phyloP scores from a whole-genome alignment of 1,140 invertebrate genomes.

The Neodiprion lecontei region DNA sequence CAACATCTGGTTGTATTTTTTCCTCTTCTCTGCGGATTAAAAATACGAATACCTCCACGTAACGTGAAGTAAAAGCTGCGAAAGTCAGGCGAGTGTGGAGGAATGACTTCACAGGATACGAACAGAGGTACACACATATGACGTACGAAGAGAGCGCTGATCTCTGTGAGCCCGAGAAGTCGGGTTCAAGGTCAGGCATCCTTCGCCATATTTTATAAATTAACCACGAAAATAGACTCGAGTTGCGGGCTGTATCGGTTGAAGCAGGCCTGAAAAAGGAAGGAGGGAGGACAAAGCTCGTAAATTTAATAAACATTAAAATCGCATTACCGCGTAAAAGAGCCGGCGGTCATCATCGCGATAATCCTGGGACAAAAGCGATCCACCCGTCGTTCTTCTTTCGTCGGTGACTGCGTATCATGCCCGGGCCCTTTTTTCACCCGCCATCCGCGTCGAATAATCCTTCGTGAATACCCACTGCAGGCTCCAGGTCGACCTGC shows the following conservation, averaged over 20 bases:
- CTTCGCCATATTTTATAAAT: too few species aligned
- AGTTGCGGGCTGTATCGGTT: background rate
- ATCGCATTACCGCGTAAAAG: constrained; percentile 10
- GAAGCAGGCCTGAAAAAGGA: background rate
- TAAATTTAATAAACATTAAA: constrained; percentile 17
- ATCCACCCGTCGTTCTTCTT: constrained; percentile 9
- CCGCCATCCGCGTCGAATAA: background rate
- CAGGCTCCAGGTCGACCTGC: background rate
- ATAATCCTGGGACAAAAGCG: constrained; percentile 12
- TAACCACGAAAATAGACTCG: too few species aligned
- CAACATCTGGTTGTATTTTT: too few species aligned
- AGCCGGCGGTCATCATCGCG: constrained; percentile 1
- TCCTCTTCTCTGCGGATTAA: background rate
- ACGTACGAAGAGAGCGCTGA: too few species aligned
- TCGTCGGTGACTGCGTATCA: background rate
- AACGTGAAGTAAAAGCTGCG: background rate
- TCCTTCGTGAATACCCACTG: background rate
- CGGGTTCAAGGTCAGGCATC: too few species aligned
- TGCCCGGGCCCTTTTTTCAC: background rate
- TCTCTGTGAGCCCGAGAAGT: too few species aligned
- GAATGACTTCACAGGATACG: background rate
- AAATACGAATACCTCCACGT: background rate
- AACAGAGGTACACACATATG: too few species aligned
- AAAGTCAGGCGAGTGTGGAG: background rate
- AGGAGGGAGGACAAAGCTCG: constrained; percentile 1